Evolutionary conservation across 2,113 vertebrate genomes (phyloP), one percentile per base, ranked within the genome.

Genomic region (Phoxinus phoxinus): DNA sequence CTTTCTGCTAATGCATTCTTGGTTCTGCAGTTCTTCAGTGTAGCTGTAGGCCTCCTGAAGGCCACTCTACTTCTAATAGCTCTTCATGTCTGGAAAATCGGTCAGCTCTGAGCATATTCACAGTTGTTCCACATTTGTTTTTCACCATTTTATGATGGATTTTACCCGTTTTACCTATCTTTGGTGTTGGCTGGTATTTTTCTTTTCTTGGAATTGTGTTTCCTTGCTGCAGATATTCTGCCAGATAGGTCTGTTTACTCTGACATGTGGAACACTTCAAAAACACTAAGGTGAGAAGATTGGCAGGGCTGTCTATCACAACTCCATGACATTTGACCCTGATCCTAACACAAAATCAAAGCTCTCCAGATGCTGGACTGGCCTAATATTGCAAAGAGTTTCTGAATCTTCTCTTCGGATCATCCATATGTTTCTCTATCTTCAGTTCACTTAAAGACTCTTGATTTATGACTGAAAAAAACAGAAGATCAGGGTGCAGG

Each of bases 251-350:
- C 12, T 74, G 13, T 74, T 74, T 48, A 48, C 72, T 48, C 72
- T 76, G 17, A 76, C 15, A 53, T 23, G 17, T 53, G 48, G 32
- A 51, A 32, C 46, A 32, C 17, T 53, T 76, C 74, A 53, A 53
- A 27, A 76, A 32, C 46, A 76, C 46, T 51, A 27, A 75, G 73
- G 46, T 75, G 73, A 30, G 73, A 51, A 76, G 46, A 76, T 46
- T 73, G 23, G 72, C 23, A 8, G n/a, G 6, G 21, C 72, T 74
- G 5, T 44, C 44, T 30, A 51, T 76, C 72, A 75, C 13, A 27
- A 75, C n/a, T 71, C 71, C 21, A 73, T 73, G 71, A 73, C 23
- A 6, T 44, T 73, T 73, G 23, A 53, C 46, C 27, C 25, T 53
- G 46, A 51, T 51, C 46, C 25, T 17, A 4, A 15, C 41, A 51